Conservation (phyloP, 1,140 invertebrate genomes). For the Drosophila paulistorum region DNA sequence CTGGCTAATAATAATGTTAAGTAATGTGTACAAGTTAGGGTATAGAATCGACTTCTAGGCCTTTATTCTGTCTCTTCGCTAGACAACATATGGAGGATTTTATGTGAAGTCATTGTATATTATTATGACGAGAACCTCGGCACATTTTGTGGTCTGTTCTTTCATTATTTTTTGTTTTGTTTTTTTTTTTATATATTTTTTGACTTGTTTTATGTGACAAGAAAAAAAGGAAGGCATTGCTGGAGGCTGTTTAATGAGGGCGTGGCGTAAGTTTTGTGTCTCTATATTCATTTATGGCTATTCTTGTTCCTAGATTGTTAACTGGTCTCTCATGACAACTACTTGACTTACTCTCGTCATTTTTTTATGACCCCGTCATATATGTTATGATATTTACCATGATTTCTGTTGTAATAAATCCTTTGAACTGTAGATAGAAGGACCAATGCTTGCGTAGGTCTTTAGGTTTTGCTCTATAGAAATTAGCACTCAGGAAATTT, state of each 20-base stretch:
- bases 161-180: not conserved
- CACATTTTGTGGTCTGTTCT: conserved; percentile 46
- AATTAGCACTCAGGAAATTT: conserved; percentile 32
- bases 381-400: conserved; percentile 37
- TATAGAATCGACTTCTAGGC: not conserved
- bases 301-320: conserved; percentile 12
- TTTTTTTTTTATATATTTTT: conserved; percentile 21
- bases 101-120: conserved; percentile 49
- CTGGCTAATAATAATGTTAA: not conserved
- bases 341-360: conserved; percentile 15
- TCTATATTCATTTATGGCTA: conserved; percentile 39
- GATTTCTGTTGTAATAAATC: conserved; percentile 44
- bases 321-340: conserved; percentile 20
- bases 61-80: conserved; percentile 1
- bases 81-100: conserved; percentile 63
- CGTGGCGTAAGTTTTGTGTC: conserved; percentile 47
- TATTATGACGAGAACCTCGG: conserved; percentile 46
- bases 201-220: conserved; percentile 43
- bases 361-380: conserved; percentile 38
- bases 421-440: conserved; percentile 17
- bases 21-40: not conserved
- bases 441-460: conserved; percentile 6
- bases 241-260: conserved; percentile 14
- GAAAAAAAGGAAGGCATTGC: not conserved
- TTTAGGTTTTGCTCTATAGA: conserved; percentile 32